Evolutionary conservation across 2,113 vertebrate species (phyloP).

Genomic region (Pteronura brasiliensis): DNA sequence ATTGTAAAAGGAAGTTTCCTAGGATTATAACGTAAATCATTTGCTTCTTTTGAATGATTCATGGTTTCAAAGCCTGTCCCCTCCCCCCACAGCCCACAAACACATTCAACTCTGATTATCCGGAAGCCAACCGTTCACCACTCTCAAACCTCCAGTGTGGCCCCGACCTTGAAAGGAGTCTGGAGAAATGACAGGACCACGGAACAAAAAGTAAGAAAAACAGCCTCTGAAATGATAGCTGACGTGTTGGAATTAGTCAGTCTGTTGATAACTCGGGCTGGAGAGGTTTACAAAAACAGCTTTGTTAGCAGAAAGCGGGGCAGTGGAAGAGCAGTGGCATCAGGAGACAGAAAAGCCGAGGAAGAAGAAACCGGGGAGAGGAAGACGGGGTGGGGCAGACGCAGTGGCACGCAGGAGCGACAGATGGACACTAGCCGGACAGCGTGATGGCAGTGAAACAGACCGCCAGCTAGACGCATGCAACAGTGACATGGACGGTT

Average conservation of each 20-base stretch:
- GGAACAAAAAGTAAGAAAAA: conserved; percentile 12
- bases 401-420: not conserved
- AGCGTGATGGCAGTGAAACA: not conserved
- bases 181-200: not conserved
- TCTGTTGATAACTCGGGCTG: not conserved
- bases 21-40: not conserved
- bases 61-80: not conserved
- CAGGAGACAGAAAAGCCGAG: conserved; percentile 4
- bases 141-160: not conserved
- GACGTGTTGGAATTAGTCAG: not conserved
- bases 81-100: not conserved
- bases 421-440: not conserved
- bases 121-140: not conserved
- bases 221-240: not conserved
- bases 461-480: not conserved
- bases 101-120: not conserved
- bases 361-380: not conserved
- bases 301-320: not conserved
- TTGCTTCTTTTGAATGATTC: conserved; percentile 10
- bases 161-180: not conserved
- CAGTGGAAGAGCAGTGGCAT: not conserved
- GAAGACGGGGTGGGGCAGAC: not conserved
- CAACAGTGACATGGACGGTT: not conserved
- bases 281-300: conserved; percentile 4
- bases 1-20: not conserved